These are phyloP conservation scores for Sebastes goodei DNA, from an alignment of 2,797 vertebrate genomes.

Conservation along the genomic window DNA sequence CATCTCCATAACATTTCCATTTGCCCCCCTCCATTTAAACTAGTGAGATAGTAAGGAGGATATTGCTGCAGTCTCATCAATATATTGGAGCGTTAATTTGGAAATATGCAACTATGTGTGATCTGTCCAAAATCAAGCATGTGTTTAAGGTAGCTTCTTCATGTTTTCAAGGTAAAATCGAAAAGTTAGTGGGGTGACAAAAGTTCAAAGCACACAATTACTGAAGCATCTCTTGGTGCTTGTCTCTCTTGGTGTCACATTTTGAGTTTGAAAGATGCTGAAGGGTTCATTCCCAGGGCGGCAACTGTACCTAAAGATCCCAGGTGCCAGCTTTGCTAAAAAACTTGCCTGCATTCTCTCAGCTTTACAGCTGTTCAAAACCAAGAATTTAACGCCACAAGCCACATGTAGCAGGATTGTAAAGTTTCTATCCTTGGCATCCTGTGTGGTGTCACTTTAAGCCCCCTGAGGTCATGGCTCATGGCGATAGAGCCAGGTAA, in stretches of 20 bases:
- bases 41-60: not conserved
- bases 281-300: constrained; percentile 27
- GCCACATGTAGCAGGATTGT: constrained; percentile 1
- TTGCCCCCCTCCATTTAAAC: constrained; percentile 19
- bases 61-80: constrained; percentile 39
- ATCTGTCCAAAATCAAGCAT: not conserved
- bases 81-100: constrained; percentile 11
- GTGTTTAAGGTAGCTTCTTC: not conserved
- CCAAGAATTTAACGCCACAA: not conserved
- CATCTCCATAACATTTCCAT: constrained; percentile 47
- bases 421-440: constrained; percentile 35
- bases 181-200: not conserved
- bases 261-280: constrained; percentile 9
- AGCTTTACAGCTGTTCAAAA: constrained; percentile 17
- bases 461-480: constrained; percentile 43
- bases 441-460: constrained; percentile 29
- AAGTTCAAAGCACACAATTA: constrained; percentile 4
- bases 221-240: not conserved
- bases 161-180: not conserved
- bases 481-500: constrained; percentile 51
- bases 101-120: not conserved
- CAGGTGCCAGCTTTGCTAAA: not conserved
- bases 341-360: not conserved
- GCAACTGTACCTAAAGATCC: constrained; percentile 5
- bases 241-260: not conserved